A percentile compares a stretch with the other conserved stretches of the same genome.
These are phyloP conservation scores for Petrolisthes manimaculis DNA, from an alignment of 2,888 invertebrate species.

Conservation along the genomic window DNA sequence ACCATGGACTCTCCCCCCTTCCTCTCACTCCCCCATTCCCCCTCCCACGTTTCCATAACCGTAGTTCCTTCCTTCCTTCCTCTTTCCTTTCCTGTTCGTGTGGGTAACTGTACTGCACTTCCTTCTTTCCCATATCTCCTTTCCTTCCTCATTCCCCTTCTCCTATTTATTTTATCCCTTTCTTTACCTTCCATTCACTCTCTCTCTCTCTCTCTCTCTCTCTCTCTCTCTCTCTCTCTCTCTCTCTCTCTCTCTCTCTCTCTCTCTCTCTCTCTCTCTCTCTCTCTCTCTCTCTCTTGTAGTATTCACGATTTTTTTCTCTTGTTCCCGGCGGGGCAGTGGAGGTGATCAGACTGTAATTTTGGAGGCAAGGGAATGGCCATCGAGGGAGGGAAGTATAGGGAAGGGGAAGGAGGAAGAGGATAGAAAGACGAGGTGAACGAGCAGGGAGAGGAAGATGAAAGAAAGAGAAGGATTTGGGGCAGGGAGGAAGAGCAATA, in stretches of 20 bases:
- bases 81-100: no score
- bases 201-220: background rate
- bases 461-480: background rate
- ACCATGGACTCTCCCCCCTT: no score
- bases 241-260: background rate
- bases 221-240: background rate
- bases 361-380: background rate
- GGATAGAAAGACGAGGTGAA: background rate
- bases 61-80: no score
- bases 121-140: background rate
- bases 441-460: background rate
- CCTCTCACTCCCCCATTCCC: no score
- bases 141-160: background rate
- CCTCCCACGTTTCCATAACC: no score
- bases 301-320: constrained; percentile 30
- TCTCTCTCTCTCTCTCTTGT: background rate
- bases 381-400: background rate
- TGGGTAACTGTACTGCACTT: no score
- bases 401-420: no score
- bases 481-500: background rate
- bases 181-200: background rate
- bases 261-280: background rate
- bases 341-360: constrained; percentile 30
- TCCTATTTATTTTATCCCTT: background rate
- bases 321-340: constrained; percentile 27